Conservation (phyloP, 2,797 vertebrate genomes). For the Octomys mimax region DNA sequence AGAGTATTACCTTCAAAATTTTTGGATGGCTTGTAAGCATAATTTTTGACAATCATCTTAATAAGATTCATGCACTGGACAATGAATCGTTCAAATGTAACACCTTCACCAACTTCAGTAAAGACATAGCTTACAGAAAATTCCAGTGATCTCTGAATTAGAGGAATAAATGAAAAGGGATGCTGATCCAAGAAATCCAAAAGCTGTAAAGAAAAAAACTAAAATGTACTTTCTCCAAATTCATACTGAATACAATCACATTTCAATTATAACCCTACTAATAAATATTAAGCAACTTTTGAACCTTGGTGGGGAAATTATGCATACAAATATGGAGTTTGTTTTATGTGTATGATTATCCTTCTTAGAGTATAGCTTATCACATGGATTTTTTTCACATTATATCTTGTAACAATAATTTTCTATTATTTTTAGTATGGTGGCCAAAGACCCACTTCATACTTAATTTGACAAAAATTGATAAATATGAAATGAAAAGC, state of each 20-base stretch:
- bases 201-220: constrained; percentile 89
- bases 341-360: neutral
- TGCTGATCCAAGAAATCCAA: constrained; percentile 97
- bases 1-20: constrained; percentile 94
- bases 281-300: constrained; percentile 15
- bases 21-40: constrained; percentile 97
- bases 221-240: constrained; percentile 59
- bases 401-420: constrained; percentile 13
- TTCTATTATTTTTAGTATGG: constrained; percentile 46
- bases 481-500: constrained; percentile 31
- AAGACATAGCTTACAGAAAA: constrained; percentile 98
- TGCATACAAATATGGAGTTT: neutral
- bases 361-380: neutral
- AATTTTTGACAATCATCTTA: constrained; percentile 99
- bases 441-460: constrained; percentile 23
- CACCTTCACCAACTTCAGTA: constrained; percentile 95
- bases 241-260: constrained; percentile 26
- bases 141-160: constrained; percentile 96
- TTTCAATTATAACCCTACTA: neutral
- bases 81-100: constrained; percentile 97
- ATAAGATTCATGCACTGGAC: constrained; percentile 99
- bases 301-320: neutral
- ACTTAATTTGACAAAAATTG: constrained; percentile 24
- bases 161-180: constrained; percentile 95
- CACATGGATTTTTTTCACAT: neutral